Evolutionary conservation across 2,113 vertebrate species (phyloP).

Genomic region (Saccopteryx leptura): DNA sequence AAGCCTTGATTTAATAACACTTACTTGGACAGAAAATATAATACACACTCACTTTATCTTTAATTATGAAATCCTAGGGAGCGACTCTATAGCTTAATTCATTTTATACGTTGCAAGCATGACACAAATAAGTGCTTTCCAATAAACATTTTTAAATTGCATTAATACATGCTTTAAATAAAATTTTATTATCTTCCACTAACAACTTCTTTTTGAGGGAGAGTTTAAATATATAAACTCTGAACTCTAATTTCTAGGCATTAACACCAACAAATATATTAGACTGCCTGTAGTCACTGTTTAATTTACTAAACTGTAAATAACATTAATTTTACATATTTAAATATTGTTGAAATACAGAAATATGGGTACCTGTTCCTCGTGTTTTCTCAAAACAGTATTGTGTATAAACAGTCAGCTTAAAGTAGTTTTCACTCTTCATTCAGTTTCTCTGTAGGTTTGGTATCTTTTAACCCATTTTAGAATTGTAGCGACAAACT

Average conservation of each 20-base stretch:
- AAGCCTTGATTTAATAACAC: not conserved
- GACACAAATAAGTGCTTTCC: not conserved
- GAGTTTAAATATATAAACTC: not conserved
- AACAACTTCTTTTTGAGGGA: not conserved
- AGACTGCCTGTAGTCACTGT: not conserved
- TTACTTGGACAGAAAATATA: not conserved
- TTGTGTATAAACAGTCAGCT: not conserved
- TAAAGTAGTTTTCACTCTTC: not conserved
- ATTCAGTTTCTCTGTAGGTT: not conserved
- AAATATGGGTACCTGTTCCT: not conserved
- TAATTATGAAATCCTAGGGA: not conserved
- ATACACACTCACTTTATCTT: not conserved
- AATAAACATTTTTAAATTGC: not conserved
- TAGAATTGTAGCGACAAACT: not conserved
- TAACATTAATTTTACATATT: not conserved
- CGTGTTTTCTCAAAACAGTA: not conserved
- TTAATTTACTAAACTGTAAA: conserved; percentile 37
- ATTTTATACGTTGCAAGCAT: not conserved
- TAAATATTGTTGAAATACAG: not conserved
- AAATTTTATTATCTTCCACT: not conserved
- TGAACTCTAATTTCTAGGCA: not conserved
- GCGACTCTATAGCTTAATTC: not conserved
- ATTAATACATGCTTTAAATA: not conserved
- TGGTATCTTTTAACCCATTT: not conserved
- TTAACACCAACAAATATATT: not conserved